These are phyloP conservation scores for Lamprologus sp. DNA, from an alignment of 2,113 vertebrate genomes.

Conservation along the genomic window DNA sequence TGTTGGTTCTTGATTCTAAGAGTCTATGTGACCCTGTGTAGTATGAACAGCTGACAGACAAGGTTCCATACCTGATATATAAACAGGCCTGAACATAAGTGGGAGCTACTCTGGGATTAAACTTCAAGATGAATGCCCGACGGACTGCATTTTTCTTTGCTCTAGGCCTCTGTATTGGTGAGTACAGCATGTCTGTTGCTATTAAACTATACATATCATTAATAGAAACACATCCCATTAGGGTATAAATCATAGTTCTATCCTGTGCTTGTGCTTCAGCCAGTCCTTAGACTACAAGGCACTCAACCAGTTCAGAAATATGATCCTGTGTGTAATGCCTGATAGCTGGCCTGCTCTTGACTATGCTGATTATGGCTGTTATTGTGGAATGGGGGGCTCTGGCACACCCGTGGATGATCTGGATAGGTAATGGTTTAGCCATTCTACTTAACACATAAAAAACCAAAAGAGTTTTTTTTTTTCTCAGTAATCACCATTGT, in stretches of 20 bases:
- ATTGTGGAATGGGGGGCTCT: constrained; percentile 79
- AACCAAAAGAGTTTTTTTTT: neutral
- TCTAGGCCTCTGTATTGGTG: constrained; percentile 42
- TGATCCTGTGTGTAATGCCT: constrained; percentile 79
- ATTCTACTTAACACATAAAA: neutral
- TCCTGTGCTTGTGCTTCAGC: constrained; percentile 8
- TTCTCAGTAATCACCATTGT: neutral
- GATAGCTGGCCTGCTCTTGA: constrained; percentile 66
- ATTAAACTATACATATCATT: neutral
- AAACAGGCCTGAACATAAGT: neutral
- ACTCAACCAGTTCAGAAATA: constrained; percentile 62
- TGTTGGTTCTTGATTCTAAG: neutral
- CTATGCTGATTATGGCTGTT: constrained; percentile 80
- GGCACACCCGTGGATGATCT: constrained; percentile 80
- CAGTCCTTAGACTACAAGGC: constrained; percentile 31
- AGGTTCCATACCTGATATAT: neutral
- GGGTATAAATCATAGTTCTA: neutral
- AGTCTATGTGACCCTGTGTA: neutral
- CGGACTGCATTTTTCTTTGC: constrained; percentile 25
- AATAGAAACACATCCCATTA: neutral
- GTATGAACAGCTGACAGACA: constrained; percentile 21
- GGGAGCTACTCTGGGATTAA: neutral
- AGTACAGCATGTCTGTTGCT: neutral
- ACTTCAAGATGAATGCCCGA: constrained; percentile 44
- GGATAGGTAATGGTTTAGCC: constrained; percentile 68